Evolutionary conservation across 1,140 invertebrate genomes (phyloP), one percentile per base, ranked within the genome.

Genomic region (Aphelinus atriplicis): DNA sequence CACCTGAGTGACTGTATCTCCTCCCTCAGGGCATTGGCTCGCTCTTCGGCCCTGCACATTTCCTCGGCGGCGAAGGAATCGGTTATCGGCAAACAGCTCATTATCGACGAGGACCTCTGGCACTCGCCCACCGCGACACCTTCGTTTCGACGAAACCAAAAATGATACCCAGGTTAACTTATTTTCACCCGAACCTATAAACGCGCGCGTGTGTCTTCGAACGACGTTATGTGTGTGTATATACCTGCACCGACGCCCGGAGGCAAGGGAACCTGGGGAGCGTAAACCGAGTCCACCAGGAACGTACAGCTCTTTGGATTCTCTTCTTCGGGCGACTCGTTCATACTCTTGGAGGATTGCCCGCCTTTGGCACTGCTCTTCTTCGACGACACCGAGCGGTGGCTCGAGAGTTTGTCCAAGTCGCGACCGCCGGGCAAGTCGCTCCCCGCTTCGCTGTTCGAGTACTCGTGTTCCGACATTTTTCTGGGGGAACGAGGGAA

Each of bases 1-100:
- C 47, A 43, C 7, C 81, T 84, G 5, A 83, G 60, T 53, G 78
- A 60, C 43, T 81, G 67, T 6, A 85, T 85, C 53, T 85, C 82
- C 9, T 75, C 53, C 2, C 71, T 69, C 6, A 86, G 70, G 1
- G 62, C 9, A 7, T 71, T 75, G 10, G 81, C 84, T 77, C 76
- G 78, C 26, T 82, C 75, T 5, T 83, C 74, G 2, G 80, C 79
- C 3, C 53, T 56, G 7, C 75, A 79, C 70, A 86, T 80, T 53
- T 85, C 80, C 26, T 65, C 46, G 3, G 83, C 67, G 0, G 84
- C 78, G 5, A 55, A 67, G 1, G 78, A 64, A 43, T 85, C 84
- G 1, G 79, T 80, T 9, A 84, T 56, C 3, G 80, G 80, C 6
- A 80, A 67, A 1, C 73, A 47, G 48, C 79, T 83, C 43, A 83